Evolutionary conservation across 1,140 invertebrate genomes (phyloP), one percentile per base, ranked within the genome.

Genomic region (Microplitis demolitor): DNA sequence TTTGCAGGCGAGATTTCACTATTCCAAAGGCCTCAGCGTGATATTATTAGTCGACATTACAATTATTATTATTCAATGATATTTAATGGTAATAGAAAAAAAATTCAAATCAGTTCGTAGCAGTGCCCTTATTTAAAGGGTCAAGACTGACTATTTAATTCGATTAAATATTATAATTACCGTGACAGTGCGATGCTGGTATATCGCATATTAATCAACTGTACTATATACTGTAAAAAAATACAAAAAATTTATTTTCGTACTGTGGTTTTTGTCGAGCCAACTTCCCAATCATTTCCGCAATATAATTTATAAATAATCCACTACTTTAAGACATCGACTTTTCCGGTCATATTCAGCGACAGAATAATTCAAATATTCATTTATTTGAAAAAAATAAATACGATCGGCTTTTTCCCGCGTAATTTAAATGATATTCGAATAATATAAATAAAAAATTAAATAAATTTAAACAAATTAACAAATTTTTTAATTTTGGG

Each of bases 401-500:
- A n/a, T n/a, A n/a, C n/a, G n/a, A n/a, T n/a, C n/a, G n/a, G n/a
- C n/a, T n/a, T n/a, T n/a, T n/a, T n/a, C n/a, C n/a, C n/a, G n/a
- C n/a, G n/a, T n/a, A n/a, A n/a, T n/a, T n/a, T n/a, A n/a, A n/a
- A n/a, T n/a, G n/a, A n/a, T n/a, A n/a, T n/a, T n/a, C n/a, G n/a
- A n/a, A n/a, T n/a, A n/a, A n/a, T n/a, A n/a, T n/a, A 58, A 16
- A 58, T 24, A 58, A 39, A 8, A 8, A 33, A 58, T 24, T 58
- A 31, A 58, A 58, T 31, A 58, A 16, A 31, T 24, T 5, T 5
- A n/a, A 9, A 58, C 4, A 3, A 33, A 24, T 58, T 58, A 8
- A 33, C 9, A 82, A 58, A 76, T 85, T 83, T 76, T 84, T 81
- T 82, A 78, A 69, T 35, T 9, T 56, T 54, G 11, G 45, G 78